A percentile compares a stretch with the other conserved stretches of the same genome.
These are phyloP conservation scores for Pinna nobilis DNA, from an alignment of 1,140 invertebrate genomes.

Conservation along the genomic window DNA sequence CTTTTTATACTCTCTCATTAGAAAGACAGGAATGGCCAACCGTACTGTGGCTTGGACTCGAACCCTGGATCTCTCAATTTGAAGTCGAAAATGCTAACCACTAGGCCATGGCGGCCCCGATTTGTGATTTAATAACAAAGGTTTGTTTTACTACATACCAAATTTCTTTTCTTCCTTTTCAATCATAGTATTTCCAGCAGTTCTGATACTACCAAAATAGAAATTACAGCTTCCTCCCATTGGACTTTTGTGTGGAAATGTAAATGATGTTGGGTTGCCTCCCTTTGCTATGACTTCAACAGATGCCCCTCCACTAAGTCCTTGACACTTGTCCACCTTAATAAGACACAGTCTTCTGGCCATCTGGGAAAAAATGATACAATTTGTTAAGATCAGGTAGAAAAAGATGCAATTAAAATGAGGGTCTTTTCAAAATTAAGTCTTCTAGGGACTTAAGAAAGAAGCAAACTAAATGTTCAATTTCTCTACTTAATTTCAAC, in stretches of 20 bases:
- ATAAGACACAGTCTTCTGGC: slow-evolving; percentile 89
- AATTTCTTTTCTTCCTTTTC: slow-evolving; percentile 79
- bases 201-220: slow-evolving; percentile 87
- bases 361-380: slow-evolving; percentile 76
- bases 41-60: no score
- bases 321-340: slow-evolving; percentile 84
- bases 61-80: no score
- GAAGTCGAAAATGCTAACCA: no score
- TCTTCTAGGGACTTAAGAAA: background rate
- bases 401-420: background rate
- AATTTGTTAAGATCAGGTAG: no score
- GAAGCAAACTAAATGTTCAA: background rate
- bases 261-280: slow-evolving; percentile 82
- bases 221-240: slow-evolving; percentile 85
- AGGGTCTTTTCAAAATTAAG: background rate
- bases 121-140: background rate
- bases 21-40: no score
- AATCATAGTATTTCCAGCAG: slow-evolving; percentile 77
- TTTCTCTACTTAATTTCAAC: no score
- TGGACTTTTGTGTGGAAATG: slow-evolving; percentile 80
- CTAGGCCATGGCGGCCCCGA: no score
- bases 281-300: slow-evolving; percentile 87
- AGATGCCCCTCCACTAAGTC: slow-evolving; percentile 87
- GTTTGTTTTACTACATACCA: slow-evolving; percentile 71
- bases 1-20: no score